A percentile compares a stretch with the other conserved stretches of the same genome.
phyloP scores from a whole-genome alignment of 2,888 invertebrate species.

The Noctua comes region DNA sequence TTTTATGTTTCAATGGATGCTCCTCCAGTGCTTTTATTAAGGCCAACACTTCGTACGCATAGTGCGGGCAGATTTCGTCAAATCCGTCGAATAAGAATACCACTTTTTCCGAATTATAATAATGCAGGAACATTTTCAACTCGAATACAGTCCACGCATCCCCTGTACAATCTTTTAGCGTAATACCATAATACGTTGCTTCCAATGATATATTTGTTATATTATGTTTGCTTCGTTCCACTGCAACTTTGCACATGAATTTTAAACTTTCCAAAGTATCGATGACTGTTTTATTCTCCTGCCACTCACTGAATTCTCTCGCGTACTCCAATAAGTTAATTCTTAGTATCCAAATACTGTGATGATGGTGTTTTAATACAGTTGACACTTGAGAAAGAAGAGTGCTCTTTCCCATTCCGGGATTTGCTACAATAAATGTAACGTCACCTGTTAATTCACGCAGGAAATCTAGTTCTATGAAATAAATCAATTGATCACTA shows the following conservation, averaged over 20 bases:
- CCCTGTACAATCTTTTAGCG: constrained; percentile 11
- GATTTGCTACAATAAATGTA: constrained; percentile 1
- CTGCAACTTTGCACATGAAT: constrained; percentile 25
- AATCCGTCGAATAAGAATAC: constrained; percentile 62
- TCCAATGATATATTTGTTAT: neutral
- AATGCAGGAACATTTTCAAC: constrained; percentile 53
- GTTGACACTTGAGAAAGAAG: constrained; percentile 15
- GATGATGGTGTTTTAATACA: constrained; percentile 21
- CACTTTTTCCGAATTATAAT: constrained; percentile 38
- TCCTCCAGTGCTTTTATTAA: constrained; percentile 26
- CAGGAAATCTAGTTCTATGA: neutral
- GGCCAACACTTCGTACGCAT: constrained; percentile 33
- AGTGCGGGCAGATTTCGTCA: constrained; percentile 61
- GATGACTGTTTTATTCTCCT: constrained; percentile 1
- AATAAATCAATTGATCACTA: neutral
- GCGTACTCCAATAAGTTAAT: constrained; percentile 49
- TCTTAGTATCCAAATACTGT: constrained; percentile 49
- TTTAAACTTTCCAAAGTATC: constrained; percentile 16
- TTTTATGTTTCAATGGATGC: constrained; percentile 14
- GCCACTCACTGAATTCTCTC: constrained; percentile 40
- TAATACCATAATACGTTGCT: neutral
- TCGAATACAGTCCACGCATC: constrained; percentile 24
- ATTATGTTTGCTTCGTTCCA: neutral
- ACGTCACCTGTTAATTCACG: constrained; percentile 4
- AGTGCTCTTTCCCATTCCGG: constrained; percentile 16